phyloP scores from a whole-genome alignment of 2,797 vertebrate species.

The Sorex maritimensis region DNA sequence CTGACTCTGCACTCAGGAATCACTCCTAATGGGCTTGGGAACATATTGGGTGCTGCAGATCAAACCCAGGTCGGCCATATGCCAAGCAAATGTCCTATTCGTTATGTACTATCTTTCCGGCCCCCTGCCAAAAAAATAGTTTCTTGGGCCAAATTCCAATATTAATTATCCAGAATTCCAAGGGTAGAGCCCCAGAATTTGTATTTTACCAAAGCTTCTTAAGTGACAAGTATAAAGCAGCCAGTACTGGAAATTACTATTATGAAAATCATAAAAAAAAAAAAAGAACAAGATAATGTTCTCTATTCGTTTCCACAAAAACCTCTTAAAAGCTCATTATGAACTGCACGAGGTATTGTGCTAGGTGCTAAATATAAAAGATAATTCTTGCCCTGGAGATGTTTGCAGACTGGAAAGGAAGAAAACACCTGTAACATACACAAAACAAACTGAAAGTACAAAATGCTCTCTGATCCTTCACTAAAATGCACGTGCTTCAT shows the following conservation, averaged over 20 bases:
- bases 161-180: slow-evolving; percentile 22
- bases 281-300: slow-evolving; percentile 52
- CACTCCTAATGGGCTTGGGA: no score
- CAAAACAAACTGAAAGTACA: slow-evolving; percentile 47
- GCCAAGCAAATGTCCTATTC: no score
- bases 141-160: slow-evolving; percentile 20
- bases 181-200: not conserved
- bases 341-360: not conserved
- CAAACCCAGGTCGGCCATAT: no score
- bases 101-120: no score
- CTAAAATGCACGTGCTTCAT: slow-evolving; percentile 37
- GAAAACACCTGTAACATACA: slow-evolving; percentile 29
- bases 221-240: slow-evolving; percentile 37
- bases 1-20: no score
- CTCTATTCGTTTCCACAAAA: slow-evolving; percentile 52
- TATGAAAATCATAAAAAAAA: slow-evolving; percentile 22
- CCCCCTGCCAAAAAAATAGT: not conserved
- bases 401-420: slow-evolving; percentile 15
- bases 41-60: no score
- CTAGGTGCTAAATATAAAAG: slow-evolving; percentile 15
- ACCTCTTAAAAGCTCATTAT: slow-evolving; percentile 48
- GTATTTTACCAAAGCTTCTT: slow-evolving; percentile 11
- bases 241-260: slow-evolving; percentile 19
- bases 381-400: slow-evolving; percentile 40
- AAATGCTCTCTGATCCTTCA: slow-evolving; percentile 4